Conservation (phyloP, 2,797 vertebrate genomes). For the Chiloscyllium punctatum region DNA sequence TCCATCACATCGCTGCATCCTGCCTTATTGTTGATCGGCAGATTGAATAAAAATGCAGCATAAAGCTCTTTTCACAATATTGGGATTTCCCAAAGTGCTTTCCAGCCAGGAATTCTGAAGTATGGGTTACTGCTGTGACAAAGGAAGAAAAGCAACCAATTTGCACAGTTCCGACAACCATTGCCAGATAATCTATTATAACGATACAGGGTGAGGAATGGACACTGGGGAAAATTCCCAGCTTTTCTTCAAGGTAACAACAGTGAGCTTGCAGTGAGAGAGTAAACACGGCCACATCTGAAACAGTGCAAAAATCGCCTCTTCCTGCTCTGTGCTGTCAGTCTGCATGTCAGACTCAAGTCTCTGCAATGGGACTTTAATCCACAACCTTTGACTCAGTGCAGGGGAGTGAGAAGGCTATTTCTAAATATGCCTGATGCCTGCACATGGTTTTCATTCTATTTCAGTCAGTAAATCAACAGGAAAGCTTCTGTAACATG, state of each 20-base stretch:
- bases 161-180: background rate
- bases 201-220: background rate
- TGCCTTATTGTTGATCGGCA: background rate
- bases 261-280: background rate
- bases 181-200: background rate
- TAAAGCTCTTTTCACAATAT: background rate
- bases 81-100: background rate
- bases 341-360: background rate
- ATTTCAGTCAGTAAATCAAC: background rate
- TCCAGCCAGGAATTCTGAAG: background rate
- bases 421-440: too few relatives aligned
- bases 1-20: background rate
- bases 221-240: background rate
- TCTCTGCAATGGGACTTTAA: background rate
- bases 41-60: background rate
- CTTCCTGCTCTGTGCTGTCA: background rate
- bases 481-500: background rate
- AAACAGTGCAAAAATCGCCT: background rate
- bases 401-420: background rate
- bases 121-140: background rate
- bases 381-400: background rate
- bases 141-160: background rate
- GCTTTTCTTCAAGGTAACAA: background rate
- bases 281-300: background rate
- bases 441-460: too few relatives aligned